These are phyloP conservation scores for Meloidogyne chitwoodi DNA, from an alignment of 1,140 invertebrate species.

Conservation along the genomic window DNA sequence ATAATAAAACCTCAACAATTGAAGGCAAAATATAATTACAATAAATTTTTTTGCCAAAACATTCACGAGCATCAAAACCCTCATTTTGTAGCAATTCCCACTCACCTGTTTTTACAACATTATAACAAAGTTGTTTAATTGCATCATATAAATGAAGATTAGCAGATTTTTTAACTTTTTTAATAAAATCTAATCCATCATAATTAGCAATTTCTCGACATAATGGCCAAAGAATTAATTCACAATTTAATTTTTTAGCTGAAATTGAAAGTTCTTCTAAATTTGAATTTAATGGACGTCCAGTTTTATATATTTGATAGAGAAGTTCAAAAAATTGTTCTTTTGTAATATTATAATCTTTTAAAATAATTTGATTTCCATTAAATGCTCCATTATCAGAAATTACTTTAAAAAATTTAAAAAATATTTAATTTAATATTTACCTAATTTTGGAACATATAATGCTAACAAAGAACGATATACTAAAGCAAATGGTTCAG, in stretches of 20 bases:
- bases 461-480: neutral
- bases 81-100: neutral
- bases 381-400: neutral
- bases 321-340: neutral
- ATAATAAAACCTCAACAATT: neutral
- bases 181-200: neutral
- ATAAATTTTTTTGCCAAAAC: neutral
- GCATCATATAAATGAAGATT: neutral
- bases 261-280: neutral
- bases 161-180: constrained; percentile 10
- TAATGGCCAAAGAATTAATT: neutral
- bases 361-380: neutral
- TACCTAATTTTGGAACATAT: neutral
- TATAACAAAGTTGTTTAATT: neutral
- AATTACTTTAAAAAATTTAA: neutral
- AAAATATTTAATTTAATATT: neutral
- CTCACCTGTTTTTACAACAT: neutral
- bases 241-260: neutral
- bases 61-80: neutral
- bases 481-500: neutral
- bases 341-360: neutral
- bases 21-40: neutral
- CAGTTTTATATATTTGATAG: neutral
- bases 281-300: neutral
- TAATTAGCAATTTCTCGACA: neutral